Percentiles rank a stretch among this genome's conserved stretches.
phyloP scores from a whole-genome alignment of 2,888 invertebrate genomes.

The Limenitis arthemis region DNA sequence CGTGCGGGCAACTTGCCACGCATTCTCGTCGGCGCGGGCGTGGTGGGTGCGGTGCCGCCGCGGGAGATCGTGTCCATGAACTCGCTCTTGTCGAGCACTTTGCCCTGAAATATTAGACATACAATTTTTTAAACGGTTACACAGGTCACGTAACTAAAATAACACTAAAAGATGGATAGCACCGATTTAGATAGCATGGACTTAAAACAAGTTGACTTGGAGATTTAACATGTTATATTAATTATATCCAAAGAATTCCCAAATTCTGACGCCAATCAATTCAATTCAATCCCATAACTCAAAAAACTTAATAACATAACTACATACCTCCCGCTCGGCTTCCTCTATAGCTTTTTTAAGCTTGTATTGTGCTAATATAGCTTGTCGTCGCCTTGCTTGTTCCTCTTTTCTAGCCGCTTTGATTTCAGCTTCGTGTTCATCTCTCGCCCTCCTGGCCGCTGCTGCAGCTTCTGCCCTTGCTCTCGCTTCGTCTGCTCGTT shows the following conservation, averaged over 20 bases:
- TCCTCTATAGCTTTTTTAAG: slow-evolving; percentile 94
- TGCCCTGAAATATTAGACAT: slow-evolving; percentile 72
- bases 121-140: too few species aligned
- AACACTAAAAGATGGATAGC: too few species aligned
- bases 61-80: slow-evolving; percentile 44
- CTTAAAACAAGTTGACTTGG: too few species aligned
- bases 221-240: too few species aligned
- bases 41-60: slow-evolving; percentile 44
- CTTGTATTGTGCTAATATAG: slow-evolving; percentile 93
- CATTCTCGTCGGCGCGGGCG: slow-evolving; percentile 41
- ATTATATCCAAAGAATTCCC: too few species aligned
- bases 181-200: too few species aligned
- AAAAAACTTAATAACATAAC: not conserved
- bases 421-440: slow-evolving; percentile 83
- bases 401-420: slow-evolving; percentile 84
- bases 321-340: slow-evolving; percentile 84
- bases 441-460: slow-evolving; percentile 81
- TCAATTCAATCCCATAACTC: not conserved
- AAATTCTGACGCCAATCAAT: not conserved
- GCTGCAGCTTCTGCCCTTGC: slow-evolving; percentile 87
- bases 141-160: too few species aligned
- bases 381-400: slow-evolving; percentile 88
- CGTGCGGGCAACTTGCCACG: slow-evolving; percentile 72
- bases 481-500: slow-evolving; percentile 91
- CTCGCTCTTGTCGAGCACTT: slow-evolving; percentile 79